Evolutionary conservation across 2,113 vertebrate genomes (phyloP), one percentile per base, ranked within the genome.

Genomic region (Perca flavescens): DNA sequence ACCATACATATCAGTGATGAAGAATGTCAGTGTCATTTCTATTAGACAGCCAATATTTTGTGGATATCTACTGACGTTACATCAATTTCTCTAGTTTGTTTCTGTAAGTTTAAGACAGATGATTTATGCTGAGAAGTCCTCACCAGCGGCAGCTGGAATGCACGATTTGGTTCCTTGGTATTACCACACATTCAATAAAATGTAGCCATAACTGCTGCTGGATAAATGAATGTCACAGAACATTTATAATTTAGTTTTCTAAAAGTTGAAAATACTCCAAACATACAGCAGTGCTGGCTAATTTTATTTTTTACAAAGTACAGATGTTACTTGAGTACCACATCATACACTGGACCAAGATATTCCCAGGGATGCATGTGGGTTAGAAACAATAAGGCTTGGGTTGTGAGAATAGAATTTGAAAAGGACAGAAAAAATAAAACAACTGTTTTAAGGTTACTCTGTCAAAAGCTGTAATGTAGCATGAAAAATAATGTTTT

Each of bases 1-100:
- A 87, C 90, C 79, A 82, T 86, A 88, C 72, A 88, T 31, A 53
- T 80, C 4, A 4, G 43, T 31, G 67, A 88, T 68, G 46, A 88
- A 80, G 74, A 87, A 74, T 53, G 79, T 88, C 78, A 84, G 83
- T 63, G 47, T 79, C 46, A 49, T 46, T 75, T 63, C 28, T 77
- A 60, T 76, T 36, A 83, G 81, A 86, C 67, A 84, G 60, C 61
- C 69, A 78, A 58, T 77, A 50, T 70, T 7, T n/a, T 43, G 56
- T 34, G 61, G n/a, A 31, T 10, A 53, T 47, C 49, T 53, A 40
- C 16, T 50, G 47, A 47, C 0, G 0, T 66, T 15, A 43, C 57
- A 64, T 57, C 10, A n/a, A 5, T 22, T 50, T 68, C 5, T 72
- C 12, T 14, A 58, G 15, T 57, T 82, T 25, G 19, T 57, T 34